Conservation (phyloP, 2,888 invertebrate genomes). For the Hymenopus coronatus region DNA sequence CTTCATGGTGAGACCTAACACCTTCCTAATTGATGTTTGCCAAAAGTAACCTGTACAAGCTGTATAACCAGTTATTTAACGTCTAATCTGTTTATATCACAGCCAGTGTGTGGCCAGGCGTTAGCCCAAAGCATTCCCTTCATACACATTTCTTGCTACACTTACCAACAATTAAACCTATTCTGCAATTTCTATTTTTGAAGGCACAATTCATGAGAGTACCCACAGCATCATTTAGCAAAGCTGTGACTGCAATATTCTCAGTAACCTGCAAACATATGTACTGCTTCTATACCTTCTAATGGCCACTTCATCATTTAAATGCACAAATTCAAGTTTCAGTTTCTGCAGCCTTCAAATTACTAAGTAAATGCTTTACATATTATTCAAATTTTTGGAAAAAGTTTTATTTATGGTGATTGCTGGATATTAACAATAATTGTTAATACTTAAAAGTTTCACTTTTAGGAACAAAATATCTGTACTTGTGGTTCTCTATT, state of each 20-base stretch:
- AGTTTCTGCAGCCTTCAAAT: too few relatives aligned
- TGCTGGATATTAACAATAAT: too few relatives aligned
- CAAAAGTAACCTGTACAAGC: background rate
- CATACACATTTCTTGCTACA: conserved; percentile 37
- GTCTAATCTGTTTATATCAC: background rate
- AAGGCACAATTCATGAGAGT: conserved; percentile 91
- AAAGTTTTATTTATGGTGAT: too few relatives aligned
- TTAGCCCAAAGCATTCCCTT: background rate
- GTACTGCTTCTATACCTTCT: background rate
- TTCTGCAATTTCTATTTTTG: conserved; percentile 69
- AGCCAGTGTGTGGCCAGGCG: background rate
- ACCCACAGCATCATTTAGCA: conserved; percentile 92
- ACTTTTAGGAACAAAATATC: too few relatives aligned
- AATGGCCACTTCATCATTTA: background rate
- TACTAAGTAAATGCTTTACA: too few relatives aligned
- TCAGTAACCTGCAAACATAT: conserved; percentile 65
- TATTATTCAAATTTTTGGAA: too few relatives aligned
- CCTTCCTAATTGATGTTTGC: too few relatives aligned
- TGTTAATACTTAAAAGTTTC: too few relatives aligned
- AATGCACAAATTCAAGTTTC: too few relatives aligned
- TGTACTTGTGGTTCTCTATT: too few relatives aligned
- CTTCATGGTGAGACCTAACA: too few relatives aligned
- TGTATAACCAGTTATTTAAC: background rate
- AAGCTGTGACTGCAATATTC: conserved; percentile 76
- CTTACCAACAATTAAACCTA: conserved; percentile 83